Evolutionary conservation across 2,888 invertebrate genomes (phyloP), one percentile per base, ranked within the genome.

Genomic region (Taphrorychus bicolor): DNA sequence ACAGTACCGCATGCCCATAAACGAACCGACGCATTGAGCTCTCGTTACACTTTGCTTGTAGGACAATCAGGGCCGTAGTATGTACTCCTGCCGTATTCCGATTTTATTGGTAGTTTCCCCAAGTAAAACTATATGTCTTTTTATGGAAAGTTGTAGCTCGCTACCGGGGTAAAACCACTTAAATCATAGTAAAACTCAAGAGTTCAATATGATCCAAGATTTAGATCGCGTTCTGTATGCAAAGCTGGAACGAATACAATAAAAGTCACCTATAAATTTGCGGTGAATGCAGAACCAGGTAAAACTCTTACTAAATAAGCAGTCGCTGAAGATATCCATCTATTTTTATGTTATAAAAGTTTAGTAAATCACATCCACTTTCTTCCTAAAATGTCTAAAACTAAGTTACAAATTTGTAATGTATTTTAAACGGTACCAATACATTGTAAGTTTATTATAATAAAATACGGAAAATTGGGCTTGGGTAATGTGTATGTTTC

Each of bases 181-280:
- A 67, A 67, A 62, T 67, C 62, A 62, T 52, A 42, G 62, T 62
- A 58, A 19, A 61, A 62, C 24, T 48, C 42, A 41, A 62, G 59
- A 67, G 45, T 58, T 52, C 61, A 62, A 67, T 67, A 67, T 67
- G 67, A 62, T 67, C 42, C 67, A 53, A 58, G 67, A 61, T 67
- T 62, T 62, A 62, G 62, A 57, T 62, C 67, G 58, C 62, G 58
- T 59, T 53, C 54, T 53, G 58, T 59, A 59, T 59, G 54, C 58
- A 48, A 48, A 67, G 59, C 67, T 51, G 57, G 49, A 56, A 58
- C 52, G 53, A 59, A 67, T 67, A 58, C 67, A 67, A 67, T 67
- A 67, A 67, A 67, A 67, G 48, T 62, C 53, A 19, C 58, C 51
- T 53, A 67, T 67, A 67, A 67, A 67, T 67, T 67, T 59, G 45